Evolutionary conservation across 2,888 invertebrate genomes (phyloP).

Genomic region (Hirudinaria manillensis): DNA sequence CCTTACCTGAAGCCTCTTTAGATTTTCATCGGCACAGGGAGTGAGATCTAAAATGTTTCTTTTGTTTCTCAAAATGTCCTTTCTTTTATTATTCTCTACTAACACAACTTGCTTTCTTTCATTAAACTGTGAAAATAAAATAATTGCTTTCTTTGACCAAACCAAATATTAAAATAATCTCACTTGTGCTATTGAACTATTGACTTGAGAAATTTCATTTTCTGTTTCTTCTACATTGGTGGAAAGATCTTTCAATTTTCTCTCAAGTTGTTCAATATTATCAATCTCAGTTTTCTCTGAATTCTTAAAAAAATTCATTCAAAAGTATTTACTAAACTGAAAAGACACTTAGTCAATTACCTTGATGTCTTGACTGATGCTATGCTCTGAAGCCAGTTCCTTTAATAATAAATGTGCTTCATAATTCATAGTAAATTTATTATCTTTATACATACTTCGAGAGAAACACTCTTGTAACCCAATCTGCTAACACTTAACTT

Average conservation of each 20-base stretch:
- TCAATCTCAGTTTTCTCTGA: neutral
- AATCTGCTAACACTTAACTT: too few species aligned
- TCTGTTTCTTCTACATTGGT: neutral
- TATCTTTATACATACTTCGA: too few species aligned
- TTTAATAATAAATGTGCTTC: too few species aligned
- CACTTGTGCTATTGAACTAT: neutral
- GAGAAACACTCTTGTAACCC: too few species aligned
- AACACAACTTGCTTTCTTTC: slow-evolving; percentile 51
- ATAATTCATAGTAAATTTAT: too few species aligned
- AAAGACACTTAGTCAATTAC: too few species aligned
- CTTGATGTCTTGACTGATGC: too few species aligned
- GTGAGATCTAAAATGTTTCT: slow-evolving; percentile 62
- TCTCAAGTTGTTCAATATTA: neutral
- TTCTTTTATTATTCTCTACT: slow-evolving; percentile 48
- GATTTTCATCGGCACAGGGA: slow-evolving; percentile 59
- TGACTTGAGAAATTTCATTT: neutral
- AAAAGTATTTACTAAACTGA: too few species aligned
- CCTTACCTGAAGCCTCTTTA: slow-evolving; percentile 50
- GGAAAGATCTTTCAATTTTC: neutral
- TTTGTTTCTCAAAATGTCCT: slow-evolving; percentile 51
- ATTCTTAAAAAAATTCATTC: too few species aligned
- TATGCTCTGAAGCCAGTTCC: too few species aligned
- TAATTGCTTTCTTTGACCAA: neutral
- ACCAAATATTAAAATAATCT: neutral
- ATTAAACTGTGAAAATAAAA: neutral